These are phyloP conservation scores for Propithecus coquereli DNA, from an alignment of 2,113 vertebrate species.

Conservation along the genomic window DNA sequence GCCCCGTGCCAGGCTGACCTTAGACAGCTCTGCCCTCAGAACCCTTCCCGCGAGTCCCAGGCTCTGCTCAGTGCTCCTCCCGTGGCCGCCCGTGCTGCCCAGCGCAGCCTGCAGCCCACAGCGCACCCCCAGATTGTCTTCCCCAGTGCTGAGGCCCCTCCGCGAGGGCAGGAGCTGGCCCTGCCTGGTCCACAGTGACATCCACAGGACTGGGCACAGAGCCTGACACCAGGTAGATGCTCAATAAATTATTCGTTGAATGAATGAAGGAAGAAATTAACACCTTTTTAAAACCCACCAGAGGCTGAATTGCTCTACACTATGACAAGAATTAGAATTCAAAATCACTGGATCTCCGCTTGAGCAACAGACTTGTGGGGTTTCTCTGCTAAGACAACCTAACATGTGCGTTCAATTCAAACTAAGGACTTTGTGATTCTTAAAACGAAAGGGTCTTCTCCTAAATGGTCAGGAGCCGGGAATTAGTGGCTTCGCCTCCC, in stretches of 20 bases:
- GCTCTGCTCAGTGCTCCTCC: too few relatives aligned
- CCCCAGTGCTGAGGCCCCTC: neutral
- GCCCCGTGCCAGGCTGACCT: neutral
- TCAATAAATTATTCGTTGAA: too few relatives aligned
- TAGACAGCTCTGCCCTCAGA: neutral
- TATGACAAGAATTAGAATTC: neutral
- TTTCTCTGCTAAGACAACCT: neutral
- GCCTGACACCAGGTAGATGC: neutral
- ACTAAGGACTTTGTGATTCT: neutral
- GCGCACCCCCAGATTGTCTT: neutral
- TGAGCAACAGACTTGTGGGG: neutral
- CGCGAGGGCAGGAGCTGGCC: rapidly evolving
- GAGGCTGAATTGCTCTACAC: neutral
- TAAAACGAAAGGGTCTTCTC: neutral
- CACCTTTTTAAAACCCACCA: too few relatives aligned
- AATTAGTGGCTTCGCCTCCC: neutral
- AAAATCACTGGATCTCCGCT: neutral
- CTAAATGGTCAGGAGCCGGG: neutral
- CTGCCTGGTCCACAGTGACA: neutral
- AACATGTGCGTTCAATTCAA: neutral
- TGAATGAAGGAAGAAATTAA: too few relatives aligned
- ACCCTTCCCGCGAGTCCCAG: neutral
- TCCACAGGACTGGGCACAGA: neutral
- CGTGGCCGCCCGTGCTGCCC: neutral
- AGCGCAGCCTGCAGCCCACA: too few relatives aligned